Evolutionary conservation across 1,140 invertebrate genomes (phyloP), one percentile per base, ranked within the genome.

Genomic region (Drosophila kohkoa): DNA sequence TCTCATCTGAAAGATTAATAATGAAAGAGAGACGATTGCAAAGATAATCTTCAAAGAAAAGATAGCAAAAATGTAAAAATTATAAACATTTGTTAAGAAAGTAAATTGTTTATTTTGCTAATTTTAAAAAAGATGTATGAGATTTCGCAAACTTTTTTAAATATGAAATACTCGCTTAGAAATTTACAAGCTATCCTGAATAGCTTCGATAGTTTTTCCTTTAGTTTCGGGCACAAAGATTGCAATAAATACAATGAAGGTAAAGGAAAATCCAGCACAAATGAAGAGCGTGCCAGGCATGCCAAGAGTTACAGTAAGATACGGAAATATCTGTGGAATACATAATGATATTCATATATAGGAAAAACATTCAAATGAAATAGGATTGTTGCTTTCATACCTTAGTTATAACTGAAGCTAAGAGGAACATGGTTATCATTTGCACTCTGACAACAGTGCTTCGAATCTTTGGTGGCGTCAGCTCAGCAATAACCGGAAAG

Each of bases 121-220:
- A 25, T 25, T 25, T 25, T 0, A 10, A 11, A 8, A 38, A 11
- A 38, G 20, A 25, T 25, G 20, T 25, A 25, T 10, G 35, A 38
- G 35, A 38, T 38, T 38, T 38, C 35, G 10, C 35, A 38, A 0
- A 6, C 7, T 38, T 10, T 16, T 28, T 8, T 30, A 32, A 55
- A 41, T 20, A 11, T 13, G 7, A 25, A 13, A 64, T 28, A 7
- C 41, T 38, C 10, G 38, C 3, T 41, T n/a, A 43, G 13, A 3
- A 25, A 7, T 8, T 35, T 63, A 70, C 13, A 70, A 32, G 10
- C 48, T 70, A 5, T 51, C 90, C 51, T 94, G 41, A 38, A 96
- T 96, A 88, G 96, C 93, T 66, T 95, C 93, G 1, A 95, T 92
- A 5, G 92, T 93, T 87, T 95, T 95, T 3, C 95, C 95, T 90